Base-by-base conservation (phyloP, 2,113 vertebrate genomes). In the Dolichallabes microphthalmus region DNA sequence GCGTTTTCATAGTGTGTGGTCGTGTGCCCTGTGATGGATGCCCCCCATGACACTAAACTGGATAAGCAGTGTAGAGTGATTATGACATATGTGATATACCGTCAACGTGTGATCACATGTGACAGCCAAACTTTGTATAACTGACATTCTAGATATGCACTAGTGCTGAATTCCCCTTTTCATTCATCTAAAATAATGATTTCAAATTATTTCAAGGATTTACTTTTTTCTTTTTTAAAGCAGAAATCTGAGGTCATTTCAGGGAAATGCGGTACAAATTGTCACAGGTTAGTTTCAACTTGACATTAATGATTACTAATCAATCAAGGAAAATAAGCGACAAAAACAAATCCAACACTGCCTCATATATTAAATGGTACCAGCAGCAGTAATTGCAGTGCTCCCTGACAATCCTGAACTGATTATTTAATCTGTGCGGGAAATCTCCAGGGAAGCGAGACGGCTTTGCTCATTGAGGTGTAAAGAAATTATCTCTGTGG, bases 401-500 rank as follows among this genome's bases (percentile, higher is more conserved):
- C 84, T 89, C 85, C 86, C 66, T 91, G 91, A 92, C 92, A 92
- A 87, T 79, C 86, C 22, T 89, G 89, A 83, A 92, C 91, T 93
- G 91, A 92, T 94, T 91, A 90, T 93, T 91, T 91, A 90, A 94
- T 93, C 93, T 92, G 81, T 88, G 88, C 88, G 89, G 88, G 88
- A 90, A 93, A 90, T 91, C 94, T 94, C 93, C 86, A 88, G 92
- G 89, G 92, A 92, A 92, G 92, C 91, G 92, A 91, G 83, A 91
- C 87, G 87, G 90, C 91, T 94, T 93, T 92, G 92, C 93, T 91
- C 93, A 94, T 94, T 94, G 94, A 94, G 93, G 94, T 92, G 90
- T 91, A 93, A 92, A 93, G 93, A 95, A 94, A 94, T 94, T 95
- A 94, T 94, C 92, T 91, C 91, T 91, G 89, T 93, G 92, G 89